Evolutionary conservation across 2,797 vertebrate species (phyloP).

Genomic region (Alosa sapidissima): DNA sequence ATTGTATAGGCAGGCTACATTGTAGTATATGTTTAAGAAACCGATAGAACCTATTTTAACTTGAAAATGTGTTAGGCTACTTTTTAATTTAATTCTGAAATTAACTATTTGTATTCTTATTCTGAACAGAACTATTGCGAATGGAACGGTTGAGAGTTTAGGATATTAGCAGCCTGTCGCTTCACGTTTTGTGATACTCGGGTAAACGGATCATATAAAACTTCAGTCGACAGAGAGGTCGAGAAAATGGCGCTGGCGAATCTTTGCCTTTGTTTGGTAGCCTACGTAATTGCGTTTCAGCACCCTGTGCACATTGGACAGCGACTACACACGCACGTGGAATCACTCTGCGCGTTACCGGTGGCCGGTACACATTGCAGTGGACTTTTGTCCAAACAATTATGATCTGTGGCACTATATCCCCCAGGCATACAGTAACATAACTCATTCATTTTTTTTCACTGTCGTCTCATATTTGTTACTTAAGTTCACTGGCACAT

Average conservation of each 20-base stretch:
- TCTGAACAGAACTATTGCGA: background rate
- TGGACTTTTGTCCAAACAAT: background rate
- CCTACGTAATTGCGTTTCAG: conserved; percentile 13
- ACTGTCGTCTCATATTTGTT: background rate
- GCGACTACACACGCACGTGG: background rate
- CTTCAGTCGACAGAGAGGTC: background rate
- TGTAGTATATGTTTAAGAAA: background rate
- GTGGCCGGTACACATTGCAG: background rate
- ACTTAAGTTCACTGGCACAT: background rate
- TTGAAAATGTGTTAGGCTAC: background rate
- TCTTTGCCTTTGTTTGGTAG: conserved; percentile 3
- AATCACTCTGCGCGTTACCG: background rate
- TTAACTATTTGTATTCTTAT: background rate
- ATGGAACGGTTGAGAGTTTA: background rate
- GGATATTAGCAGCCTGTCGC: background rate
- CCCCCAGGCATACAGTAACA: background rate
- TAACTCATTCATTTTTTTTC: background rate
- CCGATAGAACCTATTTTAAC: background rate
- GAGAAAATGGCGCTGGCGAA: background rate
- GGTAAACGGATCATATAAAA: background rate
- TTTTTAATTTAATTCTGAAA: background rate
- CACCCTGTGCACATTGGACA: conserved; percentile 14
- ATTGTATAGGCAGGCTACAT: background rate
- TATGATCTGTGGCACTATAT: background rate
- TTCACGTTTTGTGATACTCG: background rate